These are phyloP conservation scores for Paralichthys olivaceus DNA, from an alignment of 2,113 vertebrate species.

Conservation along the genomic window DNA sequence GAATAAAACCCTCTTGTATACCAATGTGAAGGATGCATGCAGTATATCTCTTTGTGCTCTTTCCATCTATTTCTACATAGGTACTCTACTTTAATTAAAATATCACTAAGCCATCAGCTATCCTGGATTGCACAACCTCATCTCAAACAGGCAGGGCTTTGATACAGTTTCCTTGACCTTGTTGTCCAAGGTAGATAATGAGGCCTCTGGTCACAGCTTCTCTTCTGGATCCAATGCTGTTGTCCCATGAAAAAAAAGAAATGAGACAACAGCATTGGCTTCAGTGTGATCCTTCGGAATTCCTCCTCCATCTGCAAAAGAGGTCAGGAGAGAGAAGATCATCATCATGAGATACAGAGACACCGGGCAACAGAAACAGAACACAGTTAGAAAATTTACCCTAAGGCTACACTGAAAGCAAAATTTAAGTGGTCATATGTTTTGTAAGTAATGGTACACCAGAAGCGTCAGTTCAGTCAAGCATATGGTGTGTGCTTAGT, in stretches of 20 bases:
- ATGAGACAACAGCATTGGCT: constrained; percentile 6
- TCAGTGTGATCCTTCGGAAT: constrained; percentile 24
- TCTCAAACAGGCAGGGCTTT: neutral
- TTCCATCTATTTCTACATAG: neutral
- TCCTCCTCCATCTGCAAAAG: constrained; percentile 28
- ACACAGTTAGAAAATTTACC: neutral
- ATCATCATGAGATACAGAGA: constrained; percentile 16
- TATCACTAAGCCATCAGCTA: neutral
- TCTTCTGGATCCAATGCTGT: constrained; percentile 21
- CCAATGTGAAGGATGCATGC: neutral
- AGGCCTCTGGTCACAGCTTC: constrained; percentile 40
- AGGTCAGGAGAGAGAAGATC: neutral
- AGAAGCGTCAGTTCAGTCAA: no score
- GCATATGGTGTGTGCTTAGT: no score
- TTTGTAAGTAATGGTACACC: neutral
- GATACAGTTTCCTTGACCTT: constrained; percentile 23
- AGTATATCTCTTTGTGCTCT: neutral
- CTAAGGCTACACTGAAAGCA: constrained; percentile 5
- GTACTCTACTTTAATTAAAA: neutral
- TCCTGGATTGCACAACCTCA: neutral
- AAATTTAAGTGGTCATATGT: neutral
- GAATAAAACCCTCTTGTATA: neutral
- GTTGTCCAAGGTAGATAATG: constrained; percentile 41
- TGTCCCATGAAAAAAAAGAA: neutral
- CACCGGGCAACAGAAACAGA: neutral